A percentile compares a stretch with the other conserved stretches of the same genome.
phyloP scores from a whole-genome alignment of 2,797 vertebrate species.

The Kryptopterus vitreolus region DNA sequence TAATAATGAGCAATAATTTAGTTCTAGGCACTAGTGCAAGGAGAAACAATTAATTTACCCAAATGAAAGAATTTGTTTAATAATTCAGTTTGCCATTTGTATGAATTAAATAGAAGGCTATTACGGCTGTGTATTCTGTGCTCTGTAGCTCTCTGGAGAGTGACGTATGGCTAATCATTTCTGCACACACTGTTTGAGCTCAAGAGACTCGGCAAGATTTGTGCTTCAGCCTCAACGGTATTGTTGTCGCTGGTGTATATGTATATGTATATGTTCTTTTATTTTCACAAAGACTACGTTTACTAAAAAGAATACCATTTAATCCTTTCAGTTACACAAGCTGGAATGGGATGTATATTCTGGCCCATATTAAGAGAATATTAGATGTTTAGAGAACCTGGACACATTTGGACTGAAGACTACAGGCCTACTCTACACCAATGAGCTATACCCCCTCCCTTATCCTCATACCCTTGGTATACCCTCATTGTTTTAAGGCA shows the following conservation, averaged over 20 bases:
- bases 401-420: too few relatives aligned
- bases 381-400: too few relatives aligned
- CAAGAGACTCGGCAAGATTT: constrained; percentile 41
- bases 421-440: too few relatives aligned
- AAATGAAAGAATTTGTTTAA: constrained; percentile 60
- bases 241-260: constrained; percentile 33
- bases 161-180: constrained; percentile 29
- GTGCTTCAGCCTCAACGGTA: constrained; percentile 33
- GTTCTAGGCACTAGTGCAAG: constrained; percentile 50
- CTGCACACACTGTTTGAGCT: constrained; percentile 34
- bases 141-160: constrained; percentile 47
- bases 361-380: not conserved
- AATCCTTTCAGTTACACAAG: not conserved
- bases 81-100: constrained; percentile 59
- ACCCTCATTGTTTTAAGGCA: too few relatives aligned
- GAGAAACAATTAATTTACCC: constrained; percentile 57
- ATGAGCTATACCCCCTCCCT: too few relatives aligned
- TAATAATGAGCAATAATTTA: constrained; percentile 39
- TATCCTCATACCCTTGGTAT: too few relatives aligned
- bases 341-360: not conserved
- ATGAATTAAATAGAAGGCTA: constrained; percentile 58
- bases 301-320: not conserved
- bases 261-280: constrained; percentile 11
- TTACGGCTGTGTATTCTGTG: constrained; percentile 51
- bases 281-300: not conserved